These are phyloP conservation scores for Antitype chi DNA, from an alignment of 2,888 invertebrate genomes.

Conservation along the genomic window DNA sequence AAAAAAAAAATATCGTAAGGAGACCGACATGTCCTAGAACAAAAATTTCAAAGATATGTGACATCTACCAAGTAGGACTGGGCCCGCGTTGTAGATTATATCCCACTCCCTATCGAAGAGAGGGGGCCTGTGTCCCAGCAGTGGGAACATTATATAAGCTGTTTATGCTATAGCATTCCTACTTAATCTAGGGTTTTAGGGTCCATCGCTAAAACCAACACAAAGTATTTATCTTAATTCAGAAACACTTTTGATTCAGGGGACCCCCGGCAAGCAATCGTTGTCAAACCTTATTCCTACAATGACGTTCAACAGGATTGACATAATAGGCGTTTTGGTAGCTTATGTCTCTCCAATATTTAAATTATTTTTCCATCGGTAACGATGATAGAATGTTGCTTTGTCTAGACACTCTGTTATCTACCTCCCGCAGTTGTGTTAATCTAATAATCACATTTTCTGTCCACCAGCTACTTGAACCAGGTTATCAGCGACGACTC, in stretches of 20 bases:
- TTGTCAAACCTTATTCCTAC: background rate
- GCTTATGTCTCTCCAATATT: background rate
- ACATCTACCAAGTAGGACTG: background rate
- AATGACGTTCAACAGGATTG: background rate
- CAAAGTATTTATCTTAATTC: background rate
- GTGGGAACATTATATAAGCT: no score
- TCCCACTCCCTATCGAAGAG: background rate
- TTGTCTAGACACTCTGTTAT: background rate
- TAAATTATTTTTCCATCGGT: background rate
- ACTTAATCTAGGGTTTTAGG: background rate
- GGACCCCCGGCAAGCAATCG: background rate
- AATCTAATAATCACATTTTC: conserved; percentile 1
- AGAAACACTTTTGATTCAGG: background rate
- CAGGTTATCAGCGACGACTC: conserved; percentile 80
- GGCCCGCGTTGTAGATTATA: background rate
- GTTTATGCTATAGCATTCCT: background rate
- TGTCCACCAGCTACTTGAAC: conserved; percentile 78
- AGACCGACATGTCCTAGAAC: background rate
- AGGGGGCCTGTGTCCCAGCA: no score
- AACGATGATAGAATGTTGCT: background rate
- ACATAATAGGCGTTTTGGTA: background rate
- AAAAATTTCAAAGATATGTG: background rate
- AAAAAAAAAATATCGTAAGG: no score
- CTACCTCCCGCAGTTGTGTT: background rate
- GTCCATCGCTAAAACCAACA: background rate